Conservation (phyloP, 2,888 invertebrate species). For the Melieria crassipennis region DNA sequence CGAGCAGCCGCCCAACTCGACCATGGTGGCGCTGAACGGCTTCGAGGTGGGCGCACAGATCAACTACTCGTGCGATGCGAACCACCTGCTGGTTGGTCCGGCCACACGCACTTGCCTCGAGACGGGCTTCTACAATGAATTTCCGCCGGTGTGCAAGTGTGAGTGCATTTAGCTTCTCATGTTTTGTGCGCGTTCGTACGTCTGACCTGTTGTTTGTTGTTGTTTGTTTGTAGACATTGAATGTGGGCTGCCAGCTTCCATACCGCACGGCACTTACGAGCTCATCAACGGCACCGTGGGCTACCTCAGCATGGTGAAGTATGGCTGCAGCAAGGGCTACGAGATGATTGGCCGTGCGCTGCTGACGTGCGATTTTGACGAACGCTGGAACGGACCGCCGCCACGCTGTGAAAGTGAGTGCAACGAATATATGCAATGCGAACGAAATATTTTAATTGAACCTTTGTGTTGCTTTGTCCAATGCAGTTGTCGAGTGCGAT, state of each 20-base stretch:
- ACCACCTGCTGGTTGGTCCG: constrained; percentile 88
- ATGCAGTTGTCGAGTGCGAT: constrained; percentile 77
- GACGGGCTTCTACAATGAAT: constrained; percentile 93
- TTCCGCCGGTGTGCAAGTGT: constrained; percentile 94
- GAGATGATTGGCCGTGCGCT: constrained; percentile 86
- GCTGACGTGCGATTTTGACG: constrained; percentile 90
- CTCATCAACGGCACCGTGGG: constrained; percentile 86
- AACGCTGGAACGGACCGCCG: constrained; percentile 93
- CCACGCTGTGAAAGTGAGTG: constrained; percentile 83
- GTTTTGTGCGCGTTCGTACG: neutral
- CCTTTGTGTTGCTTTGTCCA: neutral
- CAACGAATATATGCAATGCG: neutral
- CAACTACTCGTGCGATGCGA: constrained; percentile 85
- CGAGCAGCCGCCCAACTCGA: constrained; percentile 93
- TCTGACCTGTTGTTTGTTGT: neutral
- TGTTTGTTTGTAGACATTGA: constrained; percentile 75
- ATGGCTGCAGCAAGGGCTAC: constrained; percentile 83
- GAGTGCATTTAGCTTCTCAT: constrained; percentile 62
- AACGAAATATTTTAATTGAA: neutral
- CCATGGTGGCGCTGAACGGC: constrained; percentile 78
- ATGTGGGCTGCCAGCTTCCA: constrained; percentile 89
- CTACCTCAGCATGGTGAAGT: constrained; percentile 88
- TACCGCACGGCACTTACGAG: constrained; percentile 81
- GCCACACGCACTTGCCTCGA: constrained; percentile 84
- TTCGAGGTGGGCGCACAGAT: constrained; percentile 85